Evolutionary conservation across 1,140 invertebrate species (phyloP).

Genomic region (Stenopsyche tienmushanensis): DNA sequence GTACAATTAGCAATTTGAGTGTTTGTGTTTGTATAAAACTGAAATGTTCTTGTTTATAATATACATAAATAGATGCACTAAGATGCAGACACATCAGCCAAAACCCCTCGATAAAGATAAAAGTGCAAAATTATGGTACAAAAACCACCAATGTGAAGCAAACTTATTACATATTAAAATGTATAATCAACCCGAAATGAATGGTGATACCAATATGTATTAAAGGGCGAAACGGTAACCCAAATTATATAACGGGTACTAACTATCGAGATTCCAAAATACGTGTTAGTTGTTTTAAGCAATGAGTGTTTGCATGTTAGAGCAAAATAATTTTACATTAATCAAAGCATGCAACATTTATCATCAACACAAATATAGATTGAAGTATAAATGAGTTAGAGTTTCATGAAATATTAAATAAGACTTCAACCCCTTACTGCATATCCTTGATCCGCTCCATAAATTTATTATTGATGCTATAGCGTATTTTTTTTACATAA

Average conservation of each 20-base stretch:
- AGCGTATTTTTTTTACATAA: too few relatives aligned
- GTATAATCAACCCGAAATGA: not conserved
- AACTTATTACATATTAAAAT: not conserved
- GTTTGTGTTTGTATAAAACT: too few relatives aligned
- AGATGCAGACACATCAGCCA: conserved; percentile 56
- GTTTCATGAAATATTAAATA: too few relatives aligned
- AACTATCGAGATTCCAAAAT: conserved; percentile 30
- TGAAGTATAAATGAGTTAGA: too few relatives aligned
- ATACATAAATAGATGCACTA: conserved; percentile 54
- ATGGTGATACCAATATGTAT: not conserved
- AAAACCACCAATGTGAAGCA: conserved; percentile 34
- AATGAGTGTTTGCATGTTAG: conserved; percentile 61
- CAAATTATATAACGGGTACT: conserved; percentile 32
- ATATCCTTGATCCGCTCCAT: too few relatives aligned
- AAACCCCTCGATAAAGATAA: conserved; percentile 33
- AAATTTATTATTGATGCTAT: too few relatives aligned
- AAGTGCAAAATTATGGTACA: conserved; percentile 32
- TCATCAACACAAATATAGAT: not conserved
- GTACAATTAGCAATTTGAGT: too few relatives aligned
- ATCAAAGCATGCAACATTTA: conserved; percentile 32
- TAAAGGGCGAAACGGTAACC: not conserved
- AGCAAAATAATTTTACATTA: conserved; percentile 43
- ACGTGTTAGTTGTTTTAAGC: conserved; percentile 57
- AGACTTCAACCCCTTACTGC: too few relatives aligned
- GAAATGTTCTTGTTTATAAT: conserved; percentile 1